phyloP scores from a whole-genome alignment of 1,140 invertebrate genomes.

The Zaprionus davidi region DNA sequence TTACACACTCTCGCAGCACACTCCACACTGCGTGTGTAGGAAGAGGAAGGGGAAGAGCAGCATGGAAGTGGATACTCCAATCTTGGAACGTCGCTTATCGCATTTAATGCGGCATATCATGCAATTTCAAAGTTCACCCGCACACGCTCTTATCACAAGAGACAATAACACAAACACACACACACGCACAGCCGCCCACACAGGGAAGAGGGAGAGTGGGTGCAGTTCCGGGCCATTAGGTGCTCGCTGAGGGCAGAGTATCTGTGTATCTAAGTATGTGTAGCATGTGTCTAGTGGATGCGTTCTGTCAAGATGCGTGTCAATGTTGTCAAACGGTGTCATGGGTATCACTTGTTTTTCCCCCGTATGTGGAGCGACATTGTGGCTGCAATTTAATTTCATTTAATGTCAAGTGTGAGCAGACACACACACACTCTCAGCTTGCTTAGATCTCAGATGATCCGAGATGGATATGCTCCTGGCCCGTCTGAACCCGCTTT shows the following conservation, averaged over 20 bases:
- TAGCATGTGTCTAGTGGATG: constrained; percentile 37
- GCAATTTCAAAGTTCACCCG: constrained; percentile 24
- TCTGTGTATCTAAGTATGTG: constrained; percentile 13
- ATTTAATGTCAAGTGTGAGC: constrained; percentile 69
- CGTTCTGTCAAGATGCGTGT: constrained; percentile 60
- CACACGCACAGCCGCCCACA: background rate
- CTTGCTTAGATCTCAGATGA: constrained; percentile 32
- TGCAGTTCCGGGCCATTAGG: constrained; percentile 68
- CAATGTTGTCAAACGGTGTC: constrained; percentile 79
- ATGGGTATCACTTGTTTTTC: constrained; percentile 52
- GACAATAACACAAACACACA: constrained; percentile 11
- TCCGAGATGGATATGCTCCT: constrained; percentile 36
- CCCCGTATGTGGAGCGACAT: constrained; percentile 46
- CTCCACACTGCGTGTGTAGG: constrained; percentile 23
- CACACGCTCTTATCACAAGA: constrained; percentile 11
- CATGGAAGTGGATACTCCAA: constrained; percentile 22
- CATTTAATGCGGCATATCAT: constrained; percentile 62
- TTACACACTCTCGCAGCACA: background rate
- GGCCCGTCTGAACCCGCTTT: constrained; percentile 14
- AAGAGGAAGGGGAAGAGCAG: background rate
- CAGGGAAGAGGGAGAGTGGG: constrained; percentile 4
- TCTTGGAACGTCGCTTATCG: constrained; percentile 59
- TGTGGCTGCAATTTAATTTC: constrained; percentile 63
- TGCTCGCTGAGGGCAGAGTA: constrained; percentile 47
- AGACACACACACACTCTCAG: background rate